Evolutionary conservation across 1,140 invertebrate genomes (phyloP).

Genomic region (Thaumatotibia leucotreta): DNA sequence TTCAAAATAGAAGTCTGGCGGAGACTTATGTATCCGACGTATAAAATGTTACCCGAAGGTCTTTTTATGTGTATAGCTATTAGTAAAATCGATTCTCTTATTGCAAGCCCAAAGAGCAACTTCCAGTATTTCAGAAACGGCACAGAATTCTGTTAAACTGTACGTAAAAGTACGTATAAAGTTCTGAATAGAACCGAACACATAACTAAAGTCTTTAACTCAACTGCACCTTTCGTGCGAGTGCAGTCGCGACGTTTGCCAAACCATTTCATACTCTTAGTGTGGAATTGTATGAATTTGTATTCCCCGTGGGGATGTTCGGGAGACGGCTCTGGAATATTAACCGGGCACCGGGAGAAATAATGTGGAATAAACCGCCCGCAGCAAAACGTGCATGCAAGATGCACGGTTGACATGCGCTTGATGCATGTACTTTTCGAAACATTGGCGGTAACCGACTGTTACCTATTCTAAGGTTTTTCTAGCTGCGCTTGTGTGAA

Average conservation of each 20-base stretch:
- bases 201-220: constrained; percentile 1
- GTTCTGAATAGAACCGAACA: constrained; percentile 10
- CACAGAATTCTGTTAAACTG: not conserved
- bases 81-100: not conserved
- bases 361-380: constrained; percentile 58
- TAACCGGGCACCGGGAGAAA: constrained; percentile 44
- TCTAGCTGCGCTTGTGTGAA: not conserved
- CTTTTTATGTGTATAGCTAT: not conserved
- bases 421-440: not conserved
- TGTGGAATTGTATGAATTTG: constrained; percentile 50
- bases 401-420: constrained; percentile 24
- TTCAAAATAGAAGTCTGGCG: too few relatives aligned
- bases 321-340: constrained; percentile 45
- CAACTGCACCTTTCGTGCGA: constrained; percentile 6
- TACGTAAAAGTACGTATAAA: not conserved
- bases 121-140: not conserved
- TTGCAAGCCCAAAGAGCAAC: not conserved
- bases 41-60: too few relatives aligned
- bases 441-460: not conserved
- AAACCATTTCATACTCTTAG: constrained; percentile 37
- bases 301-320: constrained; percentile 47
- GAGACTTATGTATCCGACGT: too few relatives aligned
- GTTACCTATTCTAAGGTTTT: not conserved
- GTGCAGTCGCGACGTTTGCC: constrained; percentile 37
- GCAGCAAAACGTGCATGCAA: constrained; percentile 49